Conservation (phyloP, 2,797 vertebrate genomes). For the Ctenopoma kingsleyae region DNA sequence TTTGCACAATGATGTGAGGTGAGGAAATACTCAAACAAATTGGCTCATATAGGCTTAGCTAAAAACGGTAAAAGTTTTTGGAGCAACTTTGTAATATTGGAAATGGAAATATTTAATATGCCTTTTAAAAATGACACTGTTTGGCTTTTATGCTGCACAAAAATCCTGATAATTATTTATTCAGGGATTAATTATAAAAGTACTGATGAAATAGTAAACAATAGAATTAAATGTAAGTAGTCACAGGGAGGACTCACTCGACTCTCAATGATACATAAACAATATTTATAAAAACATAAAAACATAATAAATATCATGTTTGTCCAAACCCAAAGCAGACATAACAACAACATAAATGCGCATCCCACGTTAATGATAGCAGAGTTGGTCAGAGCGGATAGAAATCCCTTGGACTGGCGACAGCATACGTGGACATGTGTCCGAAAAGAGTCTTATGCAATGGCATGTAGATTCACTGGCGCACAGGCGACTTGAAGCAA, state of each 20-base stretch:
- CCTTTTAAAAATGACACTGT: neutral
- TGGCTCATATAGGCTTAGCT: slow-evolving; percentile 17
- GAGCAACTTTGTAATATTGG: neutral
- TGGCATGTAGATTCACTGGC: slow-evolving; percentile 35
- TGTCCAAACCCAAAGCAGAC: neutral
- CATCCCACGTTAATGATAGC: slow-evolving; percentile 3
- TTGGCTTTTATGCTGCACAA: neutral
- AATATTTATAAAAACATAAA: neutral
- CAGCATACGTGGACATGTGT: slow-evolving; percentile 58
- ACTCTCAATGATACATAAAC: neutral
- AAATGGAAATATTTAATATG: neutral
- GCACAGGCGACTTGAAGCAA: slow-evolving; percentile 54
- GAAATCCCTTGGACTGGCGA: slow-evolving; percentile 49
- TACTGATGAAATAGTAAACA: slow-evolving; percentile 3
- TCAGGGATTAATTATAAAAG: neutral
- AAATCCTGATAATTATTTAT: neutral
- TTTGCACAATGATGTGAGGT: neutral
- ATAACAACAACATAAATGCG: neutral
- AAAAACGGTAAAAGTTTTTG: neutral
- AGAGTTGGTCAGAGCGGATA: slow-evolving; percentile 24
- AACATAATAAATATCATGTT: neutral
- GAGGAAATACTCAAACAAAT: slow-evolving; percentile 14
- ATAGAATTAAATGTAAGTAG: neutral
- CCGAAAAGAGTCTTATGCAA: slow-evolving; percentile 74
- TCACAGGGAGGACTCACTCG: neutral